Percentiles rank a stretch among this genome's conserved stretches.
phyloP scores from a whole-genome alignment of 2,888 invertebrate genomes.

The Hirtodrosophila confusa region DNA sequence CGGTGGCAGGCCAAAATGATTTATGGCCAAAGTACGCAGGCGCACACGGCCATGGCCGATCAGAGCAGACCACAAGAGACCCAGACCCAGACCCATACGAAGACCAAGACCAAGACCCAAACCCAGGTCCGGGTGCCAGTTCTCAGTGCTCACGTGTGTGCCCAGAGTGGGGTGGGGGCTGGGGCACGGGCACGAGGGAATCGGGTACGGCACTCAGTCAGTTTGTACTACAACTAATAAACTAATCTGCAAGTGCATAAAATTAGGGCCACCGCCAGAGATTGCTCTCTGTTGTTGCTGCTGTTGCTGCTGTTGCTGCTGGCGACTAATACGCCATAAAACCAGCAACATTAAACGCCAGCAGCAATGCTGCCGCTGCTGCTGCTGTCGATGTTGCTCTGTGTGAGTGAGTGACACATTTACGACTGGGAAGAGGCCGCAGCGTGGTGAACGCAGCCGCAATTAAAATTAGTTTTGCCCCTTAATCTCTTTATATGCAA shows the following conservation, averaged over 20 bases:
- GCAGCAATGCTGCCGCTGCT: constrained; percentile 15
- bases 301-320: constrained; percentile 31
- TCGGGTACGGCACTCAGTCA: constrained; percentile 54
- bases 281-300: constrained; percentile 23
- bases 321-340: constrained; percentile 68
- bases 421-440: constrained; percentile 57
- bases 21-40: constrained; percentile 82
- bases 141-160: too few relatives aligned
- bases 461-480: constrained; percentile 77
- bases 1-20: constrained; percentile 79
- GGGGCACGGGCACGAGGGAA: too few relatives aligned
- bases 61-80: constrained; percentile 23
- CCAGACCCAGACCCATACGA: too few relatives aligned
- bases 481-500: constrained; percentile 74
- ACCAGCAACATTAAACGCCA: constrained; percentile 53
- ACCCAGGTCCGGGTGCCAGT: constrained; percentile 9
- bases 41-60: constrained; percentile 69
- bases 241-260: constrained; percentile 79
- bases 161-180: too few relatives aligned
- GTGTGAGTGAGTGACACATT: constrained; percentile 72
- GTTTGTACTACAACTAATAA: constrained; percentile 79
- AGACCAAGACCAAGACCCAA: constrained; percentile 5
- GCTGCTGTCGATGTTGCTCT: constrained; percentile 16
- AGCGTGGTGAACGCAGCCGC: constrained; percentile 50
- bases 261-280: constrained; percentile 76